Base-by-base conservation (phyloP, 2,113 vertebrate genomes). In the Sebastes fasciatus region DNA sequence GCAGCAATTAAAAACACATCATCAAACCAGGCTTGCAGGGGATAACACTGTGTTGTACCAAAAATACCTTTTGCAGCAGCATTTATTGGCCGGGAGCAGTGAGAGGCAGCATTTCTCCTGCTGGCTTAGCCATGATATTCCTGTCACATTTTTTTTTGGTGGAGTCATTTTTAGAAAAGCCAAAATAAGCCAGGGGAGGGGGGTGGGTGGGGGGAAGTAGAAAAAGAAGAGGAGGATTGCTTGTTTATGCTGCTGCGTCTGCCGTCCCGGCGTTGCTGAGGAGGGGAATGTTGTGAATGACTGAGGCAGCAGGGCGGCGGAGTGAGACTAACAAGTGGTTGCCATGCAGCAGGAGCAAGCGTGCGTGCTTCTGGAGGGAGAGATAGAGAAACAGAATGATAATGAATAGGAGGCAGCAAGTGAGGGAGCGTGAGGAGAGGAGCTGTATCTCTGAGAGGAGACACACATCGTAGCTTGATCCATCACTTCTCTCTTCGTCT, bases 311-410 rank as follows among this genome's bases (percentile, higher is more conserved):
- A 86, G 86, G 89, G 88, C 84, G 92, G 88, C 90, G 90, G 90
- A 89, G 89, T 89, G 89, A 90, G 89, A 94, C 91, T 95, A 94
- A 94, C 94, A 94, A 94, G 93, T 95, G 93, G 94, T 94, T 94
- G 92, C 91, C 88, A 94, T 92, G 92, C 91, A 93, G 92, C 91
- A 91, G 89, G 76, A 91, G 91, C 85, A 80, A 89, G 94, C 79
- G 88, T 83, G 91, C 89, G 62, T 86, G 89, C 90, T 87, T 85
- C 92, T 87, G 80, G 88, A 92, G 85, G 80, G 82, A 85, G 90
- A 91, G 90, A 92, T 79, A 88, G 92, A 93, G 92, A 94, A 92
- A 91, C 80, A 86, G 94, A 94, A 94, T 95, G 91, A 94, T 92
- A 95, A 95, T 95, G 93, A 94, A 93, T 83, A 86, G 80, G 86